These are phyloP conservation scores for Brachionus angularis DNA, from an alignment of 1,140 invertebrate species.

Conservation along the genomic window DNA sequence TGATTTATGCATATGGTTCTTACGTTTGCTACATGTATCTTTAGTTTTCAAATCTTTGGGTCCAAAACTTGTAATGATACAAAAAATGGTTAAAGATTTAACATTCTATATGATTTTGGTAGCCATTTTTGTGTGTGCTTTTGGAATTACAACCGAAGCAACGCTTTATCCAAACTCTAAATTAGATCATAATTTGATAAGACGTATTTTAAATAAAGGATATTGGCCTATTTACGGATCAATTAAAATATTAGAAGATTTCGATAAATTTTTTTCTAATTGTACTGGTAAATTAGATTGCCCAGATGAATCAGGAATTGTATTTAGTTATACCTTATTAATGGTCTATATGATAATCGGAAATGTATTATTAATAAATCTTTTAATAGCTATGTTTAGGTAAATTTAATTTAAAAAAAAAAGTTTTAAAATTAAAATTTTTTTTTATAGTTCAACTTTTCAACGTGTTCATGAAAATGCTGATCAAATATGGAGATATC, in stretches of 20 bases:
- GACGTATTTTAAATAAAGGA: conserved; percentile 51
- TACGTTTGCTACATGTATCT: conserved; percentile 21
- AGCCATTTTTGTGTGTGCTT: conserved; percentile 11
- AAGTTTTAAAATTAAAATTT: neutral
- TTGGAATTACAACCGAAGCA: conserved; percentile 45
- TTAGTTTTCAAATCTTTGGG: conserved; percentile 29
- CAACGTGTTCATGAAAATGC: conserved; percentile 30
- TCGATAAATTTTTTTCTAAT: conserved; percentile 46
- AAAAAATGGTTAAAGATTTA: conserved; percentile 36
- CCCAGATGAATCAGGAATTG: conserved; percentile 45
- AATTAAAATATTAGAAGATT: conserved; percentile 51
- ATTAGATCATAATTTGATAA: conserved; percentile 48
- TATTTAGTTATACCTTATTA: conserved; percentile 48
- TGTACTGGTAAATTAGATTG: conserved; percentile 46
- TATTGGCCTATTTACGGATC: conserved; percentile 58
- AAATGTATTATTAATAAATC: conserved; percentile 53
- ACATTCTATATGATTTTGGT: conserved; percentile 15
- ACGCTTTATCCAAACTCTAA: conserved; percentile 51
- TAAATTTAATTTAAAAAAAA: conserved; percentile 40
- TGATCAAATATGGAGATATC: conserved; percentile 33
- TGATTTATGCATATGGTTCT: conserved; percentile 34
- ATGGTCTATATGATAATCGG: conserved; percentile 52
- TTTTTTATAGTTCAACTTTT: conserved; percentile 39
- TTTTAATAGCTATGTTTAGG: conserved; percentile 57
- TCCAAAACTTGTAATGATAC: conserved; percentile 39